Conservation (phyloP, 1,140 invertebrate genomes). For the Drosophila equinoxialis region DNA sequence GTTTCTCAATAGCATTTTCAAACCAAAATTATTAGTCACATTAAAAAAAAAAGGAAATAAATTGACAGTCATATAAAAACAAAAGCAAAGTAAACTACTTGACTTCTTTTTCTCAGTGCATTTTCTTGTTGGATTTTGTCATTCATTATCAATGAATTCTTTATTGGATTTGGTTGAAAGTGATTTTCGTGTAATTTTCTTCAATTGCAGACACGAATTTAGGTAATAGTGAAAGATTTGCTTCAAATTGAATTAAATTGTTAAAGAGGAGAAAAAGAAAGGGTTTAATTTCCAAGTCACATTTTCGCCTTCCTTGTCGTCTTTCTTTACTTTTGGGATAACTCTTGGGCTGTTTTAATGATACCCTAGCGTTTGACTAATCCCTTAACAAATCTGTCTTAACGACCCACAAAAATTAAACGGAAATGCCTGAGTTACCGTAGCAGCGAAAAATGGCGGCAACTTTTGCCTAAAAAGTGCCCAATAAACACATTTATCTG, state of each 20-base stretch:
- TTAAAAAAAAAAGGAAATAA: too few species aligned
- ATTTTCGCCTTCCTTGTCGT: background rate
- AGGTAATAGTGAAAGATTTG: background rate
- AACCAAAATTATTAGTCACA: too few species aligned
- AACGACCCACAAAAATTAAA: conserved; percentile 73
- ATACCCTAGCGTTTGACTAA: conserved; percentile 57
- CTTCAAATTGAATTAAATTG: background rate
- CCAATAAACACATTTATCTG: conserved; percentile 80
- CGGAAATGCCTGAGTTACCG: conserved; percentile 18
- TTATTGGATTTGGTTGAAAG: background rate
- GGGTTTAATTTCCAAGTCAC: background rate
- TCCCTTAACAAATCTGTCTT: conserved; percentile 69
- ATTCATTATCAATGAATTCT: background rate
- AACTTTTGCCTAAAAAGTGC: conserved; percentile 55
- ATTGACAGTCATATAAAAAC: too few species aligned
- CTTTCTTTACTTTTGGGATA: background rate
- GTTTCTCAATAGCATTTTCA: too few species aligned
- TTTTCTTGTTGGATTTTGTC: background rate
- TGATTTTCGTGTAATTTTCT: background rate
- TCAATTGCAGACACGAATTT: background rate
- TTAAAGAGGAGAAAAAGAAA: background rate
- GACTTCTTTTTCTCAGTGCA: background rate
- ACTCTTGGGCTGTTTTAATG: conserved; percentile 62
- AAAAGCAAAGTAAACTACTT: too few species aligned
- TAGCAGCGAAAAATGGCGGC: conserved; percentile 13